Evolutionary conservation across 92 coral and sea anemone species (phyloP).

Genomic region (Galaxea fascicularis): DNA sequence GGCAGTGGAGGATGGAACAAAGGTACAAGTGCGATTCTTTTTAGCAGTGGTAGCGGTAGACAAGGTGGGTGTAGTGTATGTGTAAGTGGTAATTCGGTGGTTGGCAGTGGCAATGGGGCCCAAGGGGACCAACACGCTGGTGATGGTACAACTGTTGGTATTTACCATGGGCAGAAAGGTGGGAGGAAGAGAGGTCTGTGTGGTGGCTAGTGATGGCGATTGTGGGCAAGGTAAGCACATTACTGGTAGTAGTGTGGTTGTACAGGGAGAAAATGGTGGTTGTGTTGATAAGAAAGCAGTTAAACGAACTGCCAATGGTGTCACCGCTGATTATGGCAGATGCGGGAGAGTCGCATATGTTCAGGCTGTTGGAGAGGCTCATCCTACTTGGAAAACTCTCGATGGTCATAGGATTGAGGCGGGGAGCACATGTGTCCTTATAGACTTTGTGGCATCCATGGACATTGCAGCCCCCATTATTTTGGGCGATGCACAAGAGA

Average conservation of each 20-base stretch:
- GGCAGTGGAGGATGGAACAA: too few species aligned
- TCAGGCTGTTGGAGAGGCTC: slow-evolving; percentile 30
- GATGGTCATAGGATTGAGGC: slow-evolving; percentile 28
- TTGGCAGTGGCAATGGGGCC: too few species aligned
- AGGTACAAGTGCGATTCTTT: too few species aligned
- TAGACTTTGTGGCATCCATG: slow-evolving; percentile 8
- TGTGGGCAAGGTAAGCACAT: neutral
- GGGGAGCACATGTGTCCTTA: slow-evolving; percentile 17
- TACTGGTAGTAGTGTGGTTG: too few species aligned
- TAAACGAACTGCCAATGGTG: too few species aligned
- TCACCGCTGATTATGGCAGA: slow-evolving; percentile 8
- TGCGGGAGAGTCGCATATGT: slow-evolving; percentile 47
- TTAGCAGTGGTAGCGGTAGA: neutral
- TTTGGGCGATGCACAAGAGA: slow-evolving; percentile 25
- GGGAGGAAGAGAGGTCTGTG: too few species aligned
- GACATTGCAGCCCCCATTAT: slow-evolving; percentile 33
- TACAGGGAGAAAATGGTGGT: too few species aligned
- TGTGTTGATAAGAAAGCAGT: neutral
- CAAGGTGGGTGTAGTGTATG: neutral
- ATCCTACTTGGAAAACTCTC: slow-evolving; percentile 14
- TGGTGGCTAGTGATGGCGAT: too few species aligned
- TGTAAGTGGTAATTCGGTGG: too few species aligned
- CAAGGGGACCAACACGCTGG: too few species aligned
- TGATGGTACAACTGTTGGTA: too few species aligned
- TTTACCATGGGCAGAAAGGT: too few species aligned